These are phyloP conservation scores for Girardinichthys multiradiatus DNA, from an alignment of 2,113 vertebrate species.

Conservation along the genomic window DNA sequence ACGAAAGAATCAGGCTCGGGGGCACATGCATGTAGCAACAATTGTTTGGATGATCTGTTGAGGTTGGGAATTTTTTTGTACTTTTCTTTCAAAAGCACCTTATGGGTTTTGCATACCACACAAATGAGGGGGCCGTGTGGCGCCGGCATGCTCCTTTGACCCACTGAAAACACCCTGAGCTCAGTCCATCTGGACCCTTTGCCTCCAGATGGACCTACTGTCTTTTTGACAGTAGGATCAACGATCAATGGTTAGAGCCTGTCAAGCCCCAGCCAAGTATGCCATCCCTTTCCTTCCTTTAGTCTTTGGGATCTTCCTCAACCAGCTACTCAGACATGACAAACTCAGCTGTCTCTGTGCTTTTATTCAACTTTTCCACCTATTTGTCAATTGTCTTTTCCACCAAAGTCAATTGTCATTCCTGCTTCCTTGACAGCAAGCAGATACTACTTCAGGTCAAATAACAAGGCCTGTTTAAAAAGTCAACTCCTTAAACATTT, in stretches of 20 bases:
- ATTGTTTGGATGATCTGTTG: constrained; percentile 40
- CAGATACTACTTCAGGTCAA: constrained; percentile 22
- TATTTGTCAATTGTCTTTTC: constrained; percentile 50
- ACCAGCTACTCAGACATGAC: constrained; percentile 70
- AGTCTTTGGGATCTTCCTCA: constrained; percentile 25
- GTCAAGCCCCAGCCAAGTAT: constrained; percentile 44
- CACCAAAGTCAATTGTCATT: constrained; percentile 53
- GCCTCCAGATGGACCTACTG: constrained; percentile 60
- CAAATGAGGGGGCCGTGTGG: constrained; percentile 1
- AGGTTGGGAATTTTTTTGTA: constrained; percentile 13
- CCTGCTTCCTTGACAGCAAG: constrained; percentile 17
- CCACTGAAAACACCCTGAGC: constrained; percentile 20
- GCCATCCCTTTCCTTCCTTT: constrained; percentile 2
- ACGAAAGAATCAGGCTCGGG: constrained; percentile 38
- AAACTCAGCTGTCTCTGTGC: constrained; percentile 22
- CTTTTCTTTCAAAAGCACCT: constrained; percentile 3
- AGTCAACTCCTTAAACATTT: too few relatives aligned
- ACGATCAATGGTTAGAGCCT: constrained; percentile 45
- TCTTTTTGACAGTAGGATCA: constrained; percentile 51
- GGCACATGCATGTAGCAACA: constrained; percentile 35
- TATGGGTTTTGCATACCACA: constrained; percentile 50
- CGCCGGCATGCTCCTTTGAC: constrained; percentile 9
- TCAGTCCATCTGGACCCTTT: constrained; percentile 14
- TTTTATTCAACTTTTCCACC: constrained; percentile 24
- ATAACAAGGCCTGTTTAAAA: constrained; percentile 39